Conservation (phyloP, 53 echinoderm and acorn worm genomes). For the Paracentrotus lividus region DNA sequence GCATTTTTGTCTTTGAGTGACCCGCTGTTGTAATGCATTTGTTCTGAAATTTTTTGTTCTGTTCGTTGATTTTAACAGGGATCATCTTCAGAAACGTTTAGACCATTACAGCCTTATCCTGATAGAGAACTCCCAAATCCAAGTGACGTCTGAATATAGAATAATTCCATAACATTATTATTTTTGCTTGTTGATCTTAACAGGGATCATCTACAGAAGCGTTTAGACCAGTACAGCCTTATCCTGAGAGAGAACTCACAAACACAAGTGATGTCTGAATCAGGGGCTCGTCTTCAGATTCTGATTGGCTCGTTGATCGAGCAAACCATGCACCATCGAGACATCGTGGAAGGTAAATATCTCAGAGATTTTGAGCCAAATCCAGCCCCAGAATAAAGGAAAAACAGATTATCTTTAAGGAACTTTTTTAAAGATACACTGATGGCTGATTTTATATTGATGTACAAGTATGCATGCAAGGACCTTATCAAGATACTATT, state of each 20-base stretch:
- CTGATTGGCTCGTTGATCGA: conserved; percentile 82
- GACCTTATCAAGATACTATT: too few species aligned
- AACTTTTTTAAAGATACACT: too few species aligned
- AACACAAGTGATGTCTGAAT: conserved; percentile 72
- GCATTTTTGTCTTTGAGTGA: too few species aligned
- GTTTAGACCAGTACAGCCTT: conserved; percentile 84
- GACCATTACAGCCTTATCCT: conserved; percentile 86
- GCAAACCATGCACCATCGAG: conserved; percentile 82
- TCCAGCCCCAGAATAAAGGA: too few species aligned
- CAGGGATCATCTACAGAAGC: conserved; percentile 81
- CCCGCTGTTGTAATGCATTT: too few species aligned
- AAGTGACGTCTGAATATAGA: conserved; percentile 66
- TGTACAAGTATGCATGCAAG: too few species aligned
- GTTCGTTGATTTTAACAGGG: conserved; percentile 60
- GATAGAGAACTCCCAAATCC: conserved; percentile 78
- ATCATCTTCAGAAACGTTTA: conserved; percentile 76
- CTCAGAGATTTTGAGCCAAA: too few species aligned
- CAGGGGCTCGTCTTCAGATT: conserved; percentile 86
- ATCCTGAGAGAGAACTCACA: conserved; percentile 85
- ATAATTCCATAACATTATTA: background rate
- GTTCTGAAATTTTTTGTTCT: too few species aligned
- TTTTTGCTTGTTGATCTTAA: background rate
- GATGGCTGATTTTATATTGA: too few species aligned
- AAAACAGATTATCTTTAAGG: too few species aligned
- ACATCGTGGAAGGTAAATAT: conserved; percentile 76